Evolutionary conservation across 1,140 invertebrate species (phyloP), one percentile per base, ranked within the genome.

Genomic region (Caenorhabditis inopinata): DNA sequence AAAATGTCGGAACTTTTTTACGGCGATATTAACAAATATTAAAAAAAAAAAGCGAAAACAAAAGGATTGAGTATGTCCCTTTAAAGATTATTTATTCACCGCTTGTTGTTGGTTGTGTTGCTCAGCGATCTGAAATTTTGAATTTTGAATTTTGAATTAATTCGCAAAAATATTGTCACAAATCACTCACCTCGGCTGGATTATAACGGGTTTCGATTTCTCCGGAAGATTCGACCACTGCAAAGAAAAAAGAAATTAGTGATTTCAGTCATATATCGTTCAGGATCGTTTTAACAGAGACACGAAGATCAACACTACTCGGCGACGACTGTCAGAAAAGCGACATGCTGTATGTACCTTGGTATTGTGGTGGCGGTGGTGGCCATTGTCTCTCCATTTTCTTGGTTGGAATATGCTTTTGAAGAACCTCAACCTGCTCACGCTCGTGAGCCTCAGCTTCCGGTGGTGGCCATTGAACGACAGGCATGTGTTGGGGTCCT

Each of bases 381-480:
- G 81, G 81, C 81, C 81, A 82, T 35, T 82, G 81, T 32, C 78
- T 46, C 47, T 80, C 77, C 47, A 76, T 74, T 68, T 76, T 82
- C 68, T 73, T 79, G 18, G 46, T 58, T n/a, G 81, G 81, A 48
- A 82, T 53, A 51, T 82, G 81, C 35, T 82, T 82, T 18, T 79
- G 74, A 14, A 82, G 73, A 35, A 82, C 79, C 27, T 82, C 79
- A 4, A 82, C 79, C n/a, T 76, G 45, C 42, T 82, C 74, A 48
- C 76, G 51, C 48, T 76, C 74, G 46, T 38, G 81, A 45, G 42
- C 53, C 75, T 83, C 82, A 25, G 62, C 84, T 49, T 83, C 82
- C 11, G 75, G 29, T 35, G 82, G 82, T 25, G 82, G 82, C 82
- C 82, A 83, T 45, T 83, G 82, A 16, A 83, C 82, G 9, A 35